Percentiles rank a stretch among this genome's conserved stretches.
phyloP scores from a whole-genome alignment of 1,140 invertebrate species.

The Lasioglossum albipes region DNA sequence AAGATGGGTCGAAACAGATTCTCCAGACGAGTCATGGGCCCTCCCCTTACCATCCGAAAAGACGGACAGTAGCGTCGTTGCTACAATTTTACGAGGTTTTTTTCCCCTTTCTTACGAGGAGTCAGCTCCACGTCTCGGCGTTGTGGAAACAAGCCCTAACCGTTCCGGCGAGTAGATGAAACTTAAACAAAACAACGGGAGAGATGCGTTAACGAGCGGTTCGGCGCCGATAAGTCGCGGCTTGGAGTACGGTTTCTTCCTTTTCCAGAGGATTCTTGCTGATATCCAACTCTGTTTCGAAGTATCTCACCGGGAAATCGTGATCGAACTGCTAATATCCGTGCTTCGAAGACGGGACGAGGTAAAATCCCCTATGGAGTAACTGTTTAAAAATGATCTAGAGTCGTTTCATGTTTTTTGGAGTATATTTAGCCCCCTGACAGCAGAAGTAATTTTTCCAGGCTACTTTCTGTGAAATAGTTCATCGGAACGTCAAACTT shows the following conservation, averaged over 20 bases:
- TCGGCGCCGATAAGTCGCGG: slow-evolving; percentile 57
- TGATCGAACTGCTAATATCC: no score
- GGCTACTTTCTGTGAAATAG: no score
- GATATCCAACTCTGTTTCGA: neutral
- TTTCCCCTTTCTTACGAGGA: slow-evolving; percentile 32
- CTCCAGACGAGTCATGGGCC: neutral
- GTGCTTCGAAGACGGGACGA: no score
- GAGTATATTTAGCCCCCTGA: no score
- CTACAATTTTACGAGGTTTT: slow-evolving; percentile 42
- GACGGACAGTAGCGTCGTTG: slow-evolving; percentile 32
- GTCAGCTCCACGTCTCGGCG: slow-evolving; percentile 10
- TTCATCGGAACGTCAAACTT: no score
- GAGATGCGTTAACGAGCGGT: slow-evolving; percentile 49
- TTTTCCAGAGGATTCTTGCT: slow-evolving; percentile 4
- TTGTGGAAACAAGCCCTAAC: slow-evolving; percentile 37
- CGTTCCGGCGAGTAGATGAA: slow-evolving; percentile 33
- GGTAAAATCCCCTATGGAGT: no score
- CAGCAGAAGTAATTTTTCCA: no score
- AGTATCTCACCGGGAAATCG: no score
- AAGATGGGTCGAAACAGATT: neutral
- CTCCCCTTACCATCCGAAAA: neutral
- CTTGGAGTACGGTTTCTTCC: slow-evolving; percentile 48
- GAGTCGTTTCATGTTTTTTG: no score
- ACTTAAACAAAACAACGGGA: slow-evolving; percentile 26
- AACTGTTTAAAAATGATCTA: no score